Base-by-base conservation (phyloP, 1,140 invertebrate species). In the Philaenus spumarius region DNA sequence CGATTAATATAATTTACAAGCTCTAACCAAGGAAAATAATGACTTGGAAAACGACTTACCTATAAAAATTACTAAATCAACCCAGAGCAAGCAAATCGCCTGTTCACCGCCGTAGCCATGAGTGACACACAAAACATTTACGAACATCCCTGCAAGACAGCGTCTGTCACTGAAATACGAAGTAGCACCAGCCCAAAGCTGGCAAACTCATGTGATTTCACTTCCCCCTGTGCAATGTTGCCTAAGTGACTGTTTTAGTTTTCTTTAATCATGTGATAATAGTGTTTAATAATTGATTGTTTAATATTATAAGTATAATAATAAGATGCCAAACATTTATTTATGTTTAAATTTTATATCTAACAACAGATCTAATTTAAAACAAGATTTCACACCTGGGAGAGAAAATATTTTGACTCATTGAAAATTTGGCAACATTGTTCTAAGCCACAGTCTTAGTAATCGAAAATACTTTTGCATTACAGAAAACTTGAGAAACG, bases 111-210 rank as follows among this genome's bases (percentile, higher is more conserved):
- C 46, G 30, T 42, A 57, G 55, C 55, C 55, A 57, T 57, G 42
- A 47, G 55, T 57, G 46, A 57, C 55, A 57, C 55, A 57, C 55
- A 57, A 57, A 47, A 57, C 40, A 43, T 30, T 22, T 20, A 45
- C 39, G 23, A 46, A 48, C 55, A 57, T 47, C 55, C 30, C 54
- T 55, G 54, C 54, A 43, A 39, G 22, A 48, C 39, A 57, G 55
- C 40, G 42, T 43, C 55, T 57, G 42, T 57, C 55, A 57, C 55
- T 48, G 55, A 57, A 57, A 57, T 57, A 57, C 55, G 55, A 48
- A 57, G 55, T 26, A 57, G 43, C 30, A 30, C 19, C 2, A 19
- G 20, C 17, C 42, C 34, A 57, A 48, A 57, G 55, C 42, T 43
- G 26, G 55, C 45, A 26, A 46, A 39, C 43, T 46, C 22, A 51